These are phyloP conservation scores for Mnemiopsis leidyi DNA, from an alignment of 37 sponge, comb jelly and placozoan genomes.

Conservation along the genomic window DNA sequence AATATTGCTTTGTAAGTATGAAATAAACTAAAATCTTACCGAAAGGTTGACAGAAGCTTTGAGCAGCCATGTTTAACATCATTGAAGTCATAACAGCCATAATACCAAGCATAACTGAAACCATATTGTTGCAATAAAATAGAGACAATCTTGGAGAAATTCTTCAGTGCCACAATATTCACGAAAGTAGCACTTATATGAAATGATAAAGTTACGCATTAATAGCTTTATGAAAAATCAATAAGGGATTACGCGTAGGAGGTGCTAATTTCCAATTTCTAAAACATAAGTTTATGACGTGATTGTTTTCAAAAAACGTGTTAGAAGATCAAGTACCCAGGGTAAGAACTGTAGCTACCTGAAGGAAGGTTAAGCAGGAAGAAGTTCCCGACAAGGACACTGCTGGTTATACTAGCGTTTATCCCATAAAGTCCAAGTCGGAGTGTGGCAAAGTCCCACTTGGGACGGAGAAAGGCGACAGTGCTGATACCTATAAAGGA, in stretches of 20 bases:
- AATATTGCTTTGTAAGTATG: too few species aligned
- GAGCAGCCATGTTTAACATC: conserved; percentile 39
- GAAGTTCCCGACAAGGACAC: conserved; percentile 48
- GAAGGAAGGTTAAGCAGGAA: conserved; percentile 29
- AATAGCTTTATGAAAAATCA: too few species aligned
- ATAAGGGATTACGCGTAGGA: too few species aligned
- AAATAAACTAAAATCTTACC: conserved; percentile 1
- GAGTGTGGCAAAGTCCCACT: background rate
- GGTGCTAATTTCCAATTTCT: too few species aligned
- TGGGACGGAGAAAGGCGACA: conserved; percentile 12
- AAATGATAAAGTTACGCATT: too few species aligned
- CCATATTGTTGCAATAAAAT: too few species aligned
- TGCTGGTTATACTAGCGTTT: conserved; percentile 45
- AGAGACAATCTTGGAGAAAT: too few species aligned
- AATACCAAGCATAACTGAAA: background rate
- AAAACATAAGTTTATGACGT: too few species aligned
- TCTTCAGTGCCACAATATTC: too few species aligned
- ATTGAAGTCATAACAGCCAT: conserved; percentile 22
- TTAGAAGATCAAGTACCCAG: too few species aligned
- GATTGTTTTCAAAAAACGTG: too few species aligned
- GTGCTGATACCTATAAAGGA: conserved; percentile 64
- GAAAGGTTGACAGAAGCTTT: conserved; percentile 12
- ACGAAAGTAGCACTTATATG: too few species aligned
- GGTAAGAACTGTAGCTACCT: background rate
- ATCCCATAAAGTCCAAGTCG: conserved; percentile 56